Percentiles rank a stretch among this genome's conserved stretches.
Evolutionary conservation across 2,888 invertebrate species (phyloP).

Genomic region (Pterostichus niger): DNA sequence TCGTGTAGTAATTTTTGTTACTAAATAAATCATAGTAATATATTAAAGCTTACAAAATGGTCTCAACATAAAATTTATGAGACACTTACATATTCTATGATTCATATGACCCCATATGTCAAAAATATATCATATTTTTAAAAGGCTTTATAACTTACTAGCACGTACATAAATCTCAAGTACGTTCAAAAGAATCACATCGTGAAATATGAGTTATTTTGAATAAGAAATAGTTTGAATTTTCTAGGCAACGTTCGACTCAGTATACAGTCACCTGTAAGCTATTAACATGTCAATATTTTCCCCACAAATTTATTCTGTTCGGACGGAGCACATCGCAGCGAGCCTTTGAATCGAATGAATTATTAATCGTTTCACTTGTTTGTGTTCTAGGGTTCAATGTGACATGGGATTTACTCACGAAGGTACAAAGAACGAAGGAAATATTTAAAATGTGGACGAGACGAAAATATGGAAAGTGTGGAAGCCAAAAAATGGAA

Average conservation of each 20-base stretch:
- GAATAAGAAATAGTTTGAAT: constrained; percentile 28
- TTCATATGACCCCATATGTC: background rate
- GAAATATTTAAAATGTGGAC: no score
- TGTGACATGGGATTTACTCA: constrained; percentile 28
- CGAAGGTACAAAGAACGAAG: constrained; percentile 10
- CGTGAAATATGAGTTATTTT: constrained; percentile 18
- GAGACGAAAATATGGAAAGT: background rate
- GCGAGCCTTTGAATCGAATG: constrained; percentile 40
- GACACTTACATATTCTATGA: constrained; percentile 3
- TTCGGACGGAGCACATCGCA: background rate
- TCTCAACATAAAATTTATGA: background rate
- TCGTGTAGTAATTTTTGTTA: no score
- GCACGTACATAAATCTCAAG: constrained; percentile 10
- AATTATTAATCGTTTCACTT: constrained; percentile 60
- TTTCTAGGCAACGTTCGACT: constrained; percentile 1
- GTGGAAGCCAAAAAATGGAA: background rate
- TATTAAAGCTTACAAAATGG: no score
- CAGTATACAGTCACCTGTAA: constrained; percentile 35
- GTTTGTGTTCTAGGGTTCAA: constrained; percentile 57
- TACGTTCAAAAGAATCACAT: background rate
- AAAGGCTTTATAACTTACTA: constrained; percentile 12
- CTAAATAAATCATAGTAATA: no score
- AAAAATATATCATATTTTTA: constrained; percentile 3
- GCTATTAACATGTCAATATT: constrained; percentile 56
- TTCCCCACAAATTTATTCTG: constrained; percentile 47